Evolutionary conservation across 2,113 vertebrate species (phyloP), one percentile per base, ranked within the genome.

Genomic region (Raphicerus campestris): DNA sequence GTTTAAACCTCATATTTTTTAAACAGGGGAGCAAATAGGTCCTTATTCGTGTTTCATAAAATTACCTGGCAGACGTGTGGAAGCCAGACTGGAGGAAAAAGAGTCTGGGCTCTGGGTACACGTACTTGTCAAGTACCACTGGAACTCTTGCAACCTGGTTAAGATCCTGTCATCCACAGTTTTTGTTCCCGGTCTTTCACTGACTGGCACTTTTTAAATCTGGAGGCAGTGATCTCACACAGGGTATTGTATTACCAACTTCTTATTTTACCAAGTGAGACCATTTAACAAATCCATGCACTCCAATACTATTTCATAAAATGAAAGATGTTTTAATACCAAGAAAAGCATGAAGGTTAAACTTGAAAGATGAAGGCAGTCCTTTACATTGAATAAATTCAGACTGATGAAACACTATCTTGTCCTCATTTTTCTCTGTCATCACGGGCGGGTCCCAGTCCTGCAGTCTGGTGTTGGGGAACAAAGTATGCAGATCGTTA

Each of bases 361-460:
- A 66, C 51, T 58, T 90, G 75, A 8, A 10, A 63, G 22, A 45
- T 77, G 73, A 96, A 97, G 75, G 35, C 30, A 85, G 73, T 35
- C 45, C 80, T 90, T 87, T 85, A 53, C 9, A 15, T 77, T 53
- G 42, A 97, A 87, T 97, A 97, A 92, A 95, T 96, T 87, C 86
- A 97, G 96, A 83, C 51, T 70, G 78, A 83, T 91, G 77, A 70
- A 95, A 97, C 85, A 77, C 70, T n/a, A 70, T 87, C 92, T 93
- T 96, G 96, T 92, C 75, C 87, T 90, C 26, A 60, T 95, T 93
- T 47, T 92, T 80, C 93, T 95, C 84, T 94, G 14, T 39, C 84
- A 42, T 87, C 80, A 70, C 56, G 28, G 61, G 28, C 82, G 19
- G 39, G 16, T 60, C 56, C 73, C 87, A 58, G 58, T 42, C 49